Base-by-base conservation (phyloP, 2,797 vertebrate species). In the Scolopax bukidnonensis region DNA sequence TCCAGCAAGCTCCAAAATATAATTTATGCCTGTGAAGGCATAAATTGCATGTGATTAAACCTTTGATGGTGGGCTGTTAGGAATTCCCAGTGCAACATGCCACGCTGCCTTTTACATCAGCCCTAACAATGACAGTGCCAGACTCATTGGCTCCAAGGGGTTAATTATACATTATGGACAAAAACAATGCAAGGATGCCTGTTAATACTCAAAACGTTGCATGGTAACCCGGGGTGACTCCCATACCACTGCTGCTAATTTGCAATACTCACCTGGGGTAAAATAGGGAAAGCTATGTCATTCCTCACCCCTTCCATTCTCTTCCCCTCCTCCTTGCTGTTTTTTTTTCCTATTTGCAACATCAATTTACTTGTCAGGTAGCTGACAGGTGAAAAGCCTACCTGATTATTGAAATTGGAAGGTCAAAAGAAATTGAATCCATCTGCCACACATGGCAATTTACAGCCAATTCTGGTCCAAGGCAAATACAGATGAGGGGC, bases 101-200 rank as follows among this genome's bases (percentile, higher is more conserved):
- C 91, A 87, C 1, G 5, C 77, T 15, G 19, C 87, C 79, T 95
- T 96, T 86, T 74, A 92, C 94, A 89, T 54, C 89, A 94, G 73
- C 75, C 76, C 79, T 91, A 90, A 88, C 89, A 89, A 81, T 53
- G 89, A 80, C 88, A 82, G 51, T 93, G 81, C 84, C 94, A 96
- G 95, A 96, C 95, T 95, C 4, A 0, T 50, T 87, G 95, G 94
- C 95, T 96, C 96, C 96, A 89, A 97, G 93, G 96, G 93, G 96
- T 97, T 97, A 97, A 97, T 97, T 96, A 96, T 11, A 79, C 79
- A 86, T 83, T 64, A 85, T 28, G 73, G 76, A 81, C 81, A 73
- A 92, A 95, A 96, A 97, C 93, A 95, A 91, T 70, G 87, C 82
- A 89, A 78, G 59, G 70, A 77, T 95, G 94, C 94, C 94, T n/a